Conservation (phyloP, 2,113 vertebrate species). For the Tretioscincus oriximinensis region DNA sequence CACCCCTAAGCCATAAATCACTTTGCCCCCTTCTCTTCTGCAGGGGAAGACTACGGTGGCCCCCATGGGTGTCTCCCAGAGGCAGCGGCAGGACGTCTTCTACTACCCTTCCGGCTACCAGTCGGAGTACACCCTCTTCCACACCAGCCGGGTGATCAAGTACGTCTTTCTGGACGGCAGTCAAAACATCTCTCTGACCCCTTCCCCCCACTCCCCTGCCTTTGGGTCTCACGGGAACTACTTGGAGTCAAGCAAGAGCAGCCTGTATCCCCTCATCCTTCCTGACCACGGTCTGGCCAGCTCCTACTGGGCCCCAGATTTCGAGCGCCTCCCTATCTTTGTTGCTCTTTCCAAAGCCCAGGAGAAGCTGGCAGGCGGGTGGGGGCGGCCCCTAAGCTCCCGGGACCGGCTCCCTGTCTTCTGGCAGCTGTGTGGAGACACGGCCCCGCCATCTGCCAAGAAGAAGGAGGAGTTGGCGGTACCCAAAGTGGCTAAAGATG, state of each 20-base stretch:
- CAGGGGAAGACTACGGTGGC: neutral
- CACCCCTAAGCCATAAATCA: too few relatives aligned
- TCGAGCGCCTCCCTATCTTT: neutral
- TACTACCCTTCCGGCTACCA: neutral
- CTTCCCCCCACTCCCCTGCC: accelerated
- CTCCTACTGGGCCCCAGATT: accelerated
- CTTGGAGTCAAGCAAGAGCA: neutral
- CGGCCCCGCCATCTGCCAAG: accelerated
- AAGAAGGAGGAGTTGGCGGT: accelerated
- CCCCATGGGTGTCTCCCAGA: neutral
- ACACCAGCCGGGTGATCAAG: constrained; percentile 39
- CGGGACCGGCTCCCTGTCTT: constrained; percentile 50
- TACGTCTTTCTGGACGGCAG: constrained; percentile 50
- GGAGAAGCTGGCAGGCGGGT: accelerated
- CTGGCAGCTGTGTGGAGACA: constrained; percentile 44
- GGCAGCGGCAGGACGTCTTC: constrained; percentile 1
- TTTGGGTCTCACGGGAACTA: accelerated
- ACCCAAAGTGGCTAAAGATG: neutral
- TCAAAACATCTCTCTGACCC: constrained; percentile 20
- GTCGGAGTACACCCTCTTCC: neutral
- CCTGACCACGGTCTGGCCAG: neutral
- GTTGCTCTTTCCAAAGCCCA: neutral
- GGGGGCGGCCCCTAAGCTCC: neutral
- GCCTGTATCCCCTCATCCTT: neutral
- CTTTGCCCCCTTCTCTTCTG: neutral